Base-by-base conservation (phyloP, 2,888 invertebrate species). In the Liopterus haemorrhoidalis region DNA sequence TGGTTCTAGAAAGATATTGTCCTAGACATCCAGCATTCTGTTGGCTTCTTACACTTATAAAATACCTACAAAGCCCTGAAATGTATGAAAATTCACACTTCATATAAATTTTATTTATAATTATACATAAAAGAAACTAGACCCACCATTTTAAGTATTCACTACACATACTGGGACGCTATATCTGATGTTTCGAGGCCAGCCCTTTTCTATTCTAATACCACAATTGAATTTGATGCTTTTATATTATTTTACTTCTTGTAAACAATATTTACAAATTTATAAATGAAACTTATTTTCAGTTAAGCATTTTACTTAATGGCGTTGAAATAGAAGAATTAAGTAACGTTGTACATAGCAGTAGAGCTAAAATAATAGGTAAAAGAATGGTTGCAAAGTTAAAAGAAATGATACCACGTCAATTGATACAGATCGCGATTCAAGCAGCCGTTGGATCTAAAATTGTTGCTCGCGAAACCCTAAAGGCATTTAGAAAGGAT, bases 401-500 rank as follows among this genome's bases (percentile, higher is more conserved):
- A 16, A 81, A 83, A 55, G 85, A 92, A 37, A 81, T 85, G 58
- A 86, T 96, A 61, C 94, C 94, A 0, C 74, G 86, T 39, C 95
- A 96, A 67, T 82, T 87, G 76, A 82, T 89, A 49, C 80, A 85
- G 71, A 82, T 96, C 50, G 82, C 85, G 2, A 82, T 96, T 49
- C 95, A 96, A 74, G 93, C 89, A 1, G 74, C 77, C 15, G 80
- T 87, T 0, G 81, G 81, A 8, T 77, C 79, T 11, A 89, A 87
- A 71, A 74, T 95, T 1, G 63, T 89, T 8, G 87, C 90, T 0
- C 76, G 94, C 55, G 91, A 92, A 70, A 89, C 82, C 41, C 71
- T 96, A 22, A 88, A 87, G 63, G 78, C 95, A 0, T 86, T 80
- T 55, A 77, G 88, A 55, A 96, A 96, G 70, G 93, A 96, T 71